Percentiles rank a stretch among this genome's conserved stretches.
Evolutionary conservation across 2,888 invertebrate genomes (phyloP).

Genomic region (Antheraea assamensis): DNA sequence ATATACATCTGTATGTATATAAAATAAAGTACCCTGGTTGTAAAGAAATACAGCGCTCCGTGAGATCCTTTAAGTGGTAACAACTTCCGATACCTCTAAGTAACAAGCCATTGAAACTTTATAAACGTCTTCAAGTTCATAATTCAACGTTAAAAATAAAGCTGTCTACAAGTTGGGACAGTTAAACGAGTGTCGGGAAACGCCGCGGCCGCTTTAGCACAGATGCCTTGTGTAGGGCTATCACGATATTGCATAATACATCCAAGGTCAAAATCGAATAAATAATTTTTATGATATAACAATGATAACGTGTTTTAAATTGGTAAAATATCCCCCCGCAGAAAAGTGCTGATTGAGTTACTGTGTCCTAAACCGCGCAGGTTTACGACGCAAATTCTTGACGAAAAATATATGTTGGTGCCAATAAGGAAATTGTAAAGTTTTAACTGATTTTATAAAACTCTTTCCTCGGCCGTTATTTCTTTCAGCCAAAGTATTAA

Average conservation of each 20-base stretch:
- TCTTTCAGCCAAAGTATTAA: background rate
- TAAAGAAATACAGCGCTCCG: background rate
- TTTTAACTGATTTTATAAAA: background rate
- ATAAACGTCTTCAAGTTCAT: slow-evolving; percentile 21
- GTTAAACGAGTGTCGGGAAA: slow-evolving; percentile 28
- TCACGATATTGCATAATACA: background rate
- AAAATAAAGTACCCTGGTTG: background rate
- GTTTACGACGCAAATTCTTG: too few relatives aligned
- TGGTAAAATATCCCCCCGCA: too few relatives aligned
- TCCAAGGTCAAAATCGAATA: background rate
- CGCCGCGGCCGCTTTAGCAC: background rate
- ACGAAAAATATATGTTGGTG: too few relatives aligned
- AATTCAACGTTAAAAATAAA: slow-evolving; percentile 30
- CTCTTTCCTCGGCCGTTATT: background rate
- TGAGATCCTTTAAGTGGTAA: slow-evolving; percentile 1
- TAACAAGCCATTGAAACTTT: slow-evolving; percentile 18
- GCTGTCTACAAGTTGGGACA: slow-evolving; percentile 31
- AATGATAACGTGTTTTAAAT: too few relatives aligned
- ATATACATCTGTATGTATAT: background rate
- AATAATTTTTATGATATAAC: background rate
- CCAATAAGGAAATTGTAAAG: too few relatives aligned
- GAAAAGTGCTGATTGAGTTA: too few relatives aligned
- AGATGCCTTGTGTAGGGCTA: background rate
- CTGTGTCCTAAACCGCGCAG: too few relatives aligned
- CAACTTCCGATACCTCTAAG: background rate